Evolutionary conservation across 23 tunicate species (phyloP).

Genomic region (Ascidia mentula): DNA sequence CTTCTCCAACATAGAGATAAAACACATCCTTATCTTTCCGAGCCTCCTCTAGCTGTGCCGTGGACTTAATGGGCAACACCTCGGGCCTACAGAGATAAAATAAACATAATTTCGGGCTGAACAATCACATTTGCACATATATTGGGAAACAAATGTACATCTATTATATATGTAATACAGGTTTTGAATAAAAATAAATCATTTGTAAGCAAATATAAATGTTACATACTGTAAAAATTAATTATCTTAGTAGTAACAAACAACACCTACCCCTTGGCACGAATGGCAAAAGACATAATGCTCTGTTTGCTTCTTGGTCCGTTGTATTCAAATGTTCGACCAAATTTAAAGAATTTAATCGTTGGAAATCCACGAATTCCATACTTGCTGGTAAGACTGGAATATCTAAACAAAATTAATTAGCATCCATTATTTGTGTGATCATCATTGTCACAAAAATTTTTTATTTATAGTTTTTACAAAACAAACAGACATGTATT

Average conservation of each 20-base stretch:
- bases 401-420: conserved; percentile 16
- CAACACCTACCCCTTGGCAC: conserved; percentile 43
- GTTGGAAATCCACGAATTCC: conserved; percentile 85
- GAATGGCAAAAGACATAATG: conserved; percentile 50
- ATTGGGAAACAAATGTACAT: background rate
- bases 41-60: background rate
- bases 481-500: no score
- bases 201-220: no score
- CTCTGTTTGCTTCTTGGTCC: conserved; percentile 61
- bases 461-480: no score
- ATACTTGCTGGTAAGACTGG: conserved; percentile 40
- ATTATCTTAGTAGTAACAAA: no score
- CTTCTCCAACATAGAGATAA: conserved; percentile 69
- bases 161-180: background rate
- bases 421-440: no score
- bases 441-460: no score
- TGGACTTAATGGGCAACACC: background rate
- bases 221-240: no score
- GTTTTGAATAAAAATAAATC: background rate
- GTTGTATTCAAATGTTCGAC: conserved; percentile 48
- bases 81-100: conserved; percentile 12
- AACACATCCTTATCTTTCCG: conserved; percentile 32
- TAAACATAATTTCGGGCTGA: background rate
- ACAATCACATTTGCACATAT: background rate
- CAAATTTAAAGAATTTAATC: conserved; percentile 64